Conservation (phyloP, 2,797 vertebrate genomes). For the Urosaurus nigricauda region DNA sequence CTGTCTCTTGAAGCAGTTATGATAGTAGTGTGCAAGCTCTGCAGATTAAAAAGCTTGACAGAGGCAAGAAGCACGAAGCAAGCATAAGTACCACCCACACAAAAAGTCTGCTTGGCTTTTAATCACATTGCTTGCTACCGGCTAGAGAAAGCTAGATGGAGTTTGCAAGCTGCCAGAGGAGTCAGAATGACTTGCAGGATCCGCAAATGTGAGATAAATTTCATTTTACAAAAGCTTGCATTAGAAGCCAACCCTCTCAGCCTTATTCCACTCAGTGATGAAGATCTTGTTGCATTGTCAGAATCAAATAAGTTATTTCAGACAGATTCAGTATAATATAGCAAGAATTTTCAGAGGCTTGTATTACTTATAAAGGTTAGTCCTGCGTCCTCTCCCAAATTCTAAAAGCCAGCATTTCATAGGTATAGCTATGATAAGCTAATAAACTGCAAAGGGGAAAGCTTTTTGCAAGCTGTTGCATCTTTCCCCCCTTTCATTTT, state of each 20-base stretch:
- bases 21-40: neutral
- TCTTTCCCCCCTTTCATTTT: neutral
- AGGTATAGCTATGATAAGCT: neutral
- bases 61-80: neutral
- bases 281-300: slow-evolving; percentile 44
- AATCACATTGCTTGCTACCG: slow-evolving; percentile 68
- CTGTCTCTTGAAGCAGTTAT: neutral
- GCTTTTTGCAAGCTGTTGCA: neutral
- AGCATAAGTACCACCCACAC: slow-evolving; percentile 32
- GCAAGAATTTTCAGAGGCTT: neutral
- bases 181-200: slow-evolving; percentile 72
- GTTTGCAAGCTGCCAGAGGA: slow-evolving; percentile 39
- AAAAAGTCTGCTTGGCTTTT: slow-evolving; percentile 51
- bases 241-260: slow-evolving; percentile 36
- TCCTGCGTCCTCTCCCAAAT: neutral
- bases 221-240: slow-evolving; percentile 55
- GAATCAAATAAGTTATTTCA: slow-evolving; percentile 9
- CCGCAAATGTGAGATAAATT: slow-evolving; percentile 50
- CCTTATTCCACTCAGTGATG: slow-evolving; percentile 36
- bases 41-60: slow-evolving; percentile 2
- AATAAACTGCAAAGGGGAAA: neutral
- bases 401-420: neutral
- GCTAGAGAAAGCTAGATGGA: slow-evolving; percentile 70
- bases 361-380: neutral
- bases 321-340: slow-evolving; percentile 4